Conservation (phyloP, 2,113 vertebrate species). For the Prunella himalayana region DNA sequence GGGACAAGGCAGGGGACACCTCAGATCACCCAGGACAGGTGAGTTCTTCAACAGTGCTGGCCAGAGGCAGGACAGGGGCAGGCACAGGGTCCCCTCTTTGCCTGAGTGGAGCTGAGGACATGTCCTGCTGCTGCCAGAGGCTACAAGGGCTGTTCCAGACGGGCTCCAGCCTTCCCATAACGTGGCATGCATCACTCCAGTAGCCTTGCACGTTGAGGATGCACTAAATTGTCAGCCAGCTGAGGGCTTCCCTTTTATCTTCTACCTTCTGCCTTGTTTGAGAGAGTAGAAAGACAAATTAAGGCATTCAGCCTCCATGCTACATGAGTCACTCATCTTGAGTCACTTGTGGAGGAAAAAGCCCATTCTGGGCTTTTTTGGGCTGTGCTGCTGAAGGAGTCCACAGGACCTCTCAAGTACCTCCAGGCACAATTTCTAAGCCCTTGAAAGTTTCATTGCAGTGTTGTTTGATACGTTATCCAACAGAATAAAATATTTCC, state of each 20-base stretch:
- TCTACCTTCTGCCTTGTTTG: neutral
- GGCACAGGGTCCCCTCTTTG: neutral
- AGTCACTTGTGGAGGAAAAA: neutral
- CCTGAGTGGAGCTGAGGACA: accelerated
- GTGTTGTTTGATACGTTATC: slow-evolving; percentile 52
- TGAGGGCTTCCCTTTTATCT: neutral
- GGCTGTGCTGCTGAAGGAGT: neutral
- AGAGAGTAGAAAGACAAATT: neutral
- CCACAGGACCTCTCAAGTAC: neutral
- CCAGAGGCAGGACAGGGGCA: neutral
- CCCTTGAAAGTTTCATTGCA: slow-evolving; percentile 40
- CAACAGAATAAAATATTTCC: slow-evolving; percentile 62
- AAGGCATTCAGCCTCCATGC: neutral
- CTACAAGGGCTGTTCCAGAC: neutral
- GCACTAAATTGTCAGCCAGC: neutral
- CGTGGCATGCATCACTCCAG: accelerated
- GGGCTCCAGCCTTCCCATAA: neutral
- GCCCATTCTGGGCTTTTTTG: neutral
- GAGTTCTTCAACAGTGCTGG: accelerated
- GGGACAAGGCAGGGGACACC: neutral
- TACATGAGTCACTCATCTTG: neutral
- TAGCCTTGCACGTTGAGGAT: accelerated
- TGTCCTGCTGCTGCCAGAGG: neutral
- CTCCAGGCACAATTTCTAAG: slow-evolving; percentile 25
- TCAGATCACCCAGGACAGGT: accelerated